phyloP scores from a whole-genome alignment of 2,888 invertebrate species.

The Ernsta delagoae region DNA sequence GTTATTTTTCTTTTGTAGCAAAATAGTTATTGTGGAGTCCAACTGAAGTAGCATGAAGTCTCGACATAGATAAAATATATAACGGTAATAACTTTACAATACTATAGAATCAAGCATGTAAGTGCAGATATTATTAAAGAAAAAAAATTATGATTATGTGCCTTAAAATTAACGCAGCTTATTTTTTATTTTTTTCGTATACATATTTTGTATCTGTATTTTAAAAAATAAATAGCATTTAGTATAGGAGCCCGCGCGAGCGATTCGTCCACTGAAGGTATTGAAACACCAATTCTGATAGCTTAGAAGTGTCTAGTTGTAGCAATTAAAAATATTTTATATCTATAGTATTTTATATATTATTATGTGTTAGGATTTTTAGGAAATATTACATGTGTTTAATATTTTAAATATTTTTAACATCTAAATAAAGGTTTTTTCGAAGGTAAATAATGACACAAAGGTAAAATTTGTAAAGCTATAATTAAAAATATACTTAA shows the following conservation, averaged over 20 bases:
- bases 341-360: slow-evolving; percentile 22
- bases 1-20: slow-evolving; percentile 56
- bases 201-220: slow-evolving; percentile 19
- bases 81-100: neutral
- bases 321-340: slow-evolving; percentile 34
- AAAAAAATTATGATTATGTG: neutral
- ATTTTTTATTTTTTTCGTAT: slow-evolving; percentile 23
- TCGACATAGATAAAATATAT: slow-evolving; percentile 27
- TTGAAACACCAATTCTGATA: slow-evolving; percentile 76
- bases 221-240: slow-evolving; percentile 34
- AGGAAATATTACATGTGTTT: no score
- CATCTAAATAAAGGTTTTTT: no score
- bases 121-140: no score
- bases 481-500: no score
- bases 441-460: no score
- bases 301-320: slow-evolving; percentile 50
- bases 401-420: no score
- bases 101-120: slow-evolving; percentile 38
- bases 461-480: no score
- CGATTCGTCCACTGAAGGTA: slow-evolving; percentile 82
- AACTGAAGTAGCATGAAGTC: slow-evolving; percentile 51
- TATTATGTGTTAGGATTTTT: no score
- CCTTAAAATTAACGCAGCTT: slow-evolving; percentile 36
- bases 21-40: slow-evolving; percentile 53
- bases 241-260: slow-evolving; percentile 65